Base-by-base conservation (phyloP, 2,888 invertebrate genomes). In the Globia sparganii region DNA sequence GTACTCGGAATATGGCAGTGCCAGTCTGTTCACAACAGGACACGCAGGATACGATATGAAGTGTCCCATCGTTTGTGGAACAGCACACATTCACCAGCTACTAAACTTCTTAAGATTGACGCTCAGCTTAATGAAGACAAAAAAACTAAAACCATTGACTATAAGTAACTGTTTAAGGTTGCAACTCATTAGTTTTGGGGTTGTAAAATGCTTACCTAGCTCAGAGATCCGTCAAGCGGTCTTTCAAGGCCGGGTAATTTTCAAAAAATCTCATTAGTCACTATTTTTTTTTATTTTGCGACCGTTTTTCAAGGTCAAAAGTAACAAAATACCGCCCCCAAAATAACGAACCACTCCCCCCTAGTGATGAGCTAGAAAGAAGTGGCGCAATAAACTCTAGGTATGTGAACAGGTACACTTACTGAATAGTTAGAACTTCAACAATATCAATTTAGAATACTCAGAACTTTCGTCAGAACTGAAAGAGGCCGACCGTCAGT, bases 361-460 rank as follows among this genome's bases (percentile, higher is more conserved):
- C 25, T 49, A 21, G 0, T 21, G 2, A 28, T n/a, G 31, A 62
- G 1, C 40, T 64, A 21, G 11, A 43, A 34, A 46, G 4, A 49
- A 65, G 21, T 53, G 15, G 13, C 59, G 4, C 40, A 65, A 67
- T 9, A 56, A 37, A 61, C 40, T 61, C 1, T 73, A 58, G n/a
- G 46, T 62, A 58, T 31, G 46, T 62, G 21, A 81, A 67, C 31
- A 67, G 25, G 75, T 80, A 62, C 40, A 68, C 66, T 49, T 56
- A 75, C 46, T 62, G 46, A 81, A 58, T 46, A 59, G 56, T 72
- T 58, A 80, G 64, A 61, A 80, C 85, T 76, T 76, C 72, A 77
- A 81, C 82, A 59, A 69, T 59, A 77, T 34, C 68, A 74, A 72
- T 77, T 81, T 56, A 66, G 72, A 85, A 81, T 72, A 84, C 85